These are phyloP conservation scores for Cephalopachus bancanus DNA, from an alignment of 2,797 vertebrate genomes.

Conservation along the genomic window DNA sequence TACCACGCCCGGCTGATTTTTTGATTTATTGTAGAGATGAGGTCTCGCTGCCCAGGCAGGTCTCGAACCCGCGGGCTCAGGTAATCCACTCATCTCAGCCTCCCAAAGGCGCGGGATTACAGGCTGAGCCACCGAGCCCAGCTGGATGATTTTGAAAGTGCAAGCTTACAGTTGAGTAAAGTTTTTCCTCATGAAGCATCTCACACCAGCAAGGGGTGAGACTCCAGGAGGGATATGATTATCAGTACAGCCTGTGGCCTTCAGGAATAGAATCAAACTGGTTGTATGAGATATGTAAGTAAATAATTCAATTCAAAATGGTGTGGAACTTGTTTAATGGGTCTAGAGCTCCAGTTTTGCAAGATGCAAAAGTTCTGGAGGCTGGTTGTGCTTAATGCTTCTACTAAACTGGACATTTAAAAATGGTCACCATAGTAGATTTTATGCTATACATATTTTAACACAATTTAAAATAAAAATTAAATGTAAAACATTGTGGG, in stretches of 20 bases:
- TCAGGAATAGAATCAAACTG: neutral
- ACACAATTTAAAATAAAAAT: conserved; percentile 40
- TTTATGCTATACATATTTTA: neutral
- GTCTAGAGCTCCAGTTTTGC: neutral
- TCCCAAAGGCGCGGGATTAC: no score
- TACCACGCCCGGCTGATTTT: no score
- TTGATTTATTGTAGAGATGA: no score
- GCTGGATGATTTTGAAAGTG: neutral
- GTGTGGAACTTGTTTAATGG: neutral
- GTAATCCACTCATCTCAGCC: no score
- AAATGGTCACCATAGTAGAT: neutral
- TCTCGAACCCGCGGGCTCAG: no score
- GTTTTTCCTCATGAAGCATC: neutral
- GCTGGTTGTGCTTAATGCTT: neutral
- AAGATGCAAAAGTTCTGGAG: neutral
- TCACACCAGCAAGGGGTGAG: neutral
- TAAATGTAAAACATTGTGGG: neutral
- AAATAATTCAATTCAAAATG: neutral
- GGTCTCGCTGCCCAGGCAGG: no score
- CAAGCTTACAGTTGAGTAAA: neutral
- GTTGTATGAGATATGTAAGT: neutral
- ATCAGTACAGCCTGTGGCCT: neutral
- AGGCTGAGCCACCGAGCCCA: no score
- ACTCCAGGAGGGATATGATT: neutral
- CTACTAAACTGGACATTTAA: neutral